These are phyloP conservation scores for Alloscopus bannaensis DNA, from an alignment of 2,888 invertebrate genomes.

Conservation along the genomic window DNA sequence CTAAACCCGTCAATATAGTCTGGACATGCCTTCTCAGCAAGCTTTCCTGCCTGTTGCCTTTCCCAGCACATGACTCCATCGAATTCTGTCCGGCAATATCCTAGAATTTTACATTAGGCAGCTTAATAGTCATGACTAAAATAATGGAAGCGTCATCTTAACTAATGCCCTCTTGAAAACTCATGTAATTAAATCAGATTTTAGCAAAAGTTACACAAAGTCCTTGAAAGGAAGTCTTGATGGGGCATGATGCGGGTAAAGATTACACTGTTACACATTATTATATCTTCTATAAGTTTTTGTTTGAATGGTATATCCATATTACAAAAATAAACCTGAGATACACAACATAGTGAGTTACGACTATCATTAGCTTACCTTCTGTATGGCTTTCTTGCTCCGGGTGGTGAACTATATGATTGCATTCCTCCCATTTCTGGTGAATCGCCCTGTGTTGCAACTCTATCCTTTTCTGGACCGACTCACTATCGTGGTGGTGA, in stretches of 20 bases:
- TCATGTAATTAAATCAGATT: not conserved
- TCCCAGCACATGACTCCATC: conserved; percentile 79
- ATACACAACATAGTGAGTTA: not conserved
- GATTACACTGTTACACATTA: not conserved
- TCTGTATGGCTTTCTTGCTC: not conserved
- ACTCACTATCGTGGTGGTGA: not conserved
- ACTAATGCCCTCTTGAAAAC: not conserved
- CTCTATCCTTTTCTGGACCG: too few relatives aligned
- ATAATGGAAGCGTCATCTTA: not conserved
- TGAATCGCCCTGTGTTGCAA: not conserved
- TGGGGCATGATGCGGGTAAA: not conserved
- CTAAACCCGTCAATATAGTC: conserved; percentile 62
- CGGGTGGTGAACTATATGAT: not conserved
- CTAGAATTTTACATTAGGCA: conserved; percentile 32
- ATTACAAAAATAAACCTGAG: not conserved
- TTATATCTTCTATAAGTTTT: not conserved
- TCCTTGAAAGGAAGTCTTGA: not conserved
- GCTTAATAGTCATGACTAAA: not conserved
- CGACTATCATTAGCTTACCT: not conserved
- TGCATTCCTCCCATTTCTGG: not conserved
- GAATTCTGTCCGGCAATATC: conserved; percentile 77
- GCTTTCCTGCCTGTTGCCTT: conserved; percentile 76
- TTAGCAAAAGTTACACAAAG: not conserved
- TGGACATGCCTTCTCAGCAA: conserved; percentile 77
- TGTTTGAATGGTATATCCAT: not conserved